Evolutionary conservation across 2,113 vertebrate genomes (phyloP), one percentile per base, ranked within the genome.

Genomic region (Arenaria interpres): DNA sequence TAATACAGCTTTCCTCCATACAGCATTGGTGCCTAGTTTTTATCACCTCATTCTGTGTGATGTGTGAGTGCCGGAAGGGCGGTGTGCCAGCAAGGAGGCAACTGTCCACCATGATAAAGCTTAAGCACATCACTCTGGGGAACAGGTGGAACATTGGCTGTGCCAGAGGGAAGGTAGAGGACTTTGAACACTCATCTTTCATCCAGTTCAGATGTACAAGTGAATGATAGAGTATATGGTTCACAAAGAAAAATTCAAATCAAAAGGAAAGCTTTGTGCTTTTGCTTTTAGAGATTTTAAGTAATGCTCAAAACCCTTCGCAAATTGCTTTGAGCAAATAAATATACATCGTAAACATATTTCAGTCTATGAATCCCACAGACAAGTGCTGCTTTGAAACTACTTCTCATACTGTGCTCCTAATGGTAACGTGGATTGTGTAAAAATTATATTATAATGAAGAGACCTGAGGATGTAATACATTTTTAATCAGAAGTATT

Each of bases 401-500:
- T 71, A 20, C 28, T 83, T 91, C 37, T 92, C 56, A 48, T 37
- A 84, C 51, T 93, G 39, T 75, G 60, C 43, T 95, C 25, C 46
- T 94, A 85, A 69, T 59, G 54, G 53, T 72, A 93, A 77, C 0
- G 0, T 77, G 76, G 59, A 74, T 37, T 78, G 51, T 77, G 23
- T 76, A 77, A 66, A 94, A 95, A 92, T 48, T n/a, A 41, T 57
- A 43, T 74, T 75, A 50, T 83, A 90, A 89, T 79, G 66, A 89
- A 71, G 62, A 89, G 64, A 95, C 41, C 23, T 81, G n/a, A 88
- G 28, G 35, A 93, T 78, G 50, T 60, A 92, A 85, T 68, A 74
- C 8, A 88, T 94, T 88, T 96, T 93, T 90, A 89, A 92, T 85
- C 46, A 77, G 50, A 91, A 77, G 18, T 46, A 54, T 75, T 90